phyloP scores from a whole-genome alignment of 2,888 invertebrate genomes.

The Amphiduros pacificus region DNA sequence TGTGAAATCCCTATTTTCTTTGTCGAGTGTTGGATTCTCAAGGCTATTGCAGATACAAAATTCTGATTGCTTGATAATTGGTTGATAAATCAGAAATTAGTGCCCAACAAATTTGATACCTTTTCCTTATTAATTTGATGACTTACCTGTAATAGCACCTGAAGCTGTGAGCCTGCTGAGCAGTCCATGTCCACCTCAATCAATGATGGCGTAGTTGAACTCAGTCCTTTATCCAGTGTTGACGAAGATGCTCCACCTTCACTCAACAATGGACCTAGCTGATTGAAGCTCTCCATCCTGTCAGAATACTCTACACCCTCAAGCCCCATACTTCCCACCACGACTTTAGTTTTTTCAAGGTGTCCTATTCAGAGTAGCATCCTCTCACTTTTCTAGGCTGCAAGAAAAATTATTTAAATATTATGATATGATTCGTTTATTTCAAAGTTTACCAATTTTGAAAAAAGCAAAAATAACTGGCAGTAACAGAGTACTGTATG shows the following conservation, averaged over 20 bases:
- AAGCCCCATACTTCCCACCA: not conserved
- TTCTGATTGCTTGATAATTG: not conserved
- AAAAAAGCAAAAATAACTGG: no score
- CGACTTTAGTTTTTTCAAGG: no score
- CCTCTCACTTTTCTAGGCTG: no score
- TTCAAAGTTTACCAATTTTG: no score
- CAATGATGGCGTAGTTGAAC: not conserved
- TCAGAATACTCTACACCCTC: not conserved
- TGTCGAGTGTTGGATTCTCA: no score
- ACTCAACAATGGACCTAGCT: not conserved
- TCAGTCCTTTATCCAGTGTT: not conserved
- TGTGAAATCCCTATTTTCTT: no score
- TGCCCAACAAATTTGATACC: not conserved
- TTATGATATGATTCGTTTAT: no score
- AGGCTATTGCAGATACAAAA: no score
- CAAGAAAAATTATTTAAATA: no score
- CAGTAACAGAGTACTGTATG: no score
- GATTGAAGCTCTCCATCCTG: not conserved
- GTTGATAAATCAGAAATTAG: not conserved
- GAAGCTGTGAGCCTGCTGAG: not conserved
- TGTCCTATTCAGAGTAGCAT: no score
- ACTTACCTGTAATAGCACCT: slow-evolving; percentile 1
- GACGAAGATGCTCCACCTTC: not conserved
- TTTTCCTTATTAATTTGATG: not conserved
- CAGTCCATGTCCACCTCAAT: not conserved